A percentile compares a stretch with the other conserved stretches of the same genome.
These are phyloP conservation scores for Oreochromis spilurus DNA, from an alignment of 2,113 vertebrate genomes.

Conservation along the genomic window DNA sequence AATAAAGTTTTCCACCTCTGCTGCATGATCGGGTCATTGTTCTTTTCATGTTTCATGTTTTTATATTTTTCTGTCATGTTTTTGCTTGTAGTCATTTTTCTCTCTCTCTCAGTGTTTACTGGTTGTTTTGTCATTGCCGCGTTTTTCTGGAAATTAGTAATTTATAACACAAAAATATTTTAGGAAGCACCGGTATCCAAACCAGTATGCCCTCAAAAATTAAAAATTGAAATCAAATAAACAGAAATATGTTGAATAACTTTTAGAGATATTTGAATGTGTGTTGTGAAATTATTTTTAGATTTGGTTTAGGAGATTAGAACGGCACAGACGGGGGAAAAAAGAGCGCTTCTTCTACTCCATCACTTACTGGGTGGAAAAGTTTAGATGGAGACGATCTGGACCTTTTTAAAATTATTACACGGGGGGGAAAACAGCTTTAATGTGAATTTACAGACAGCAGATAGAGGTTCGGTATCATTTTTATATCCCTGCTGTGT, in stretches of 20 bases:
- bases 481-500: not conserved
- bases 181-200: not conserved
- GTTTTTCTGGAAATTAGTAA: not conserved
- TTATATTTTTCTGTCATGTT: not conserved
- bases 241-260: not conserved
- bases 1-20: not conserved
- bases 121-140: not conserved
- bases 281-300: not conserved
- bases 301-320: not conserved
- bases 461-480: not conserved
- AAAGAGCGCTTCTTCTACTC: not conserved
- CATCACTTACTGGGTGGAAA: not conserved
- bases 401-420: not conserved
- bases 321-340: not conserved
- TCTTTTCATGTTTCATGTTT: not conserved
- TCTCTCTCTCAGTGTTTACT: not conserved
- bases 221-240: not conserved
- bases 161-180: not conserved
- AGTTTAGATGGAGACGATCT: not conserved
- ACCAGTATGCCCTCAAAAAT: not conserved
- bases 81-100: not conserved
- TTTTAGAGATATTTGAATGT: not conserved
- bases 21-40: not conserved
- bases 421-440: accelerated
- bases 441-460: not conserved